These are phyloP conservation scores for Zonitis immaculata DNA, from an alignment of 2,888 invertebrate genomes.

Conservation along the genomic window DNA sequence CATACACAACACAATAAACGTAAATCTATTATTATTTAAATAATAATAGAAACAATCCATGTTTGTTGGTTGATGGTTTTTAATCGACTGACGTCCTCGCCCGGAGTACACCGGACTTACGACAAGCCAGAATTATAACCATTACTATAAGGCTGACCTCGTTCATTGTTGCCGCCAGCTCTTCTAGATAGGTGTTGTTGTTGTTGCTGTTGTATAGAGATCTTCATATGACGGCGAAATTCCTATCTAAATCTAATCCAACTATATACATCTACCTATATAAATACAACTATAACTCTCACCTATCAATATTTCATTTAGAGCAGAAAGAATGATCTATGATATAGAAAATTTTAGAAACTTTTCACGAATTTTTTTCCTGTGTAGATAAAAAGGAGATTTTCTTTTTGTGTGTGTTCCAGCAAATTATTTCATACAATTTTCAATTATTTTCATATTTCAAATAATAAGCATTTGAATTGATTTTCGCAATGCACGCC, in stretches of 20 bases:
- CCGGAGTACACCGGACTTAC: constrained; percentile 14
- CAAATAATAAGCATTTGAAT: no score
- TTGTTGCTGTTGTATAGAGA: neutral
- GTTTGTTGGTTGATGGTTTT: constrained; percentile 13
- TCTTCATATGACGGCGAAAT: constrained; percentile 23
- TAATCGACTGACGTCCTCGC: constrained; percentile 13
- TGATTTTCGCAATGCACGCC: no score
- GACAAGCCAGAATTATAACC: constrained; percentile 22
- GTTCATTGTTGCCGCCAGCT: constrained; percentile 30
- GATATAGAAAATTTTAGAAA: neutral
- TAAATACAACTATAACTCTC: no score
- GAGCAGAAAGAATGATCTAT: neutral
- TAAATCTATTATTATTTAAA: constrained; percentile 12
- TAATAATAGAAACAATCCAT: constrained; percentile 15
- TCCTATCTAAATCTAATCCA: constrained; percentile 15
- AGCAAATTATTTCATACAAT: no score
- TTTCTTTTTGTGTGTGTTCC: no score
- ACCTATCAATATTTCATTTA: neutral
- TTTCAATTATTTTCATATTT: no score
- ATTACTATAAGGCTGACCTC: constrained; percentile 23
- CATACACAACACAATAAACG: neutral
- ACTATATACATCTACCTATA: no score
- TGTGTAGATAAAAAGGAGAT: no score
- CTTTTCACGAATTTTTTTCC: no score
- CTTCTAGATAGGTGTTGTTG: constrained; percentile 20